phyloP scores from a whole-genome alignment of 1,140 invertebrate species.

The Doryteuthis pealeii region DNA sequence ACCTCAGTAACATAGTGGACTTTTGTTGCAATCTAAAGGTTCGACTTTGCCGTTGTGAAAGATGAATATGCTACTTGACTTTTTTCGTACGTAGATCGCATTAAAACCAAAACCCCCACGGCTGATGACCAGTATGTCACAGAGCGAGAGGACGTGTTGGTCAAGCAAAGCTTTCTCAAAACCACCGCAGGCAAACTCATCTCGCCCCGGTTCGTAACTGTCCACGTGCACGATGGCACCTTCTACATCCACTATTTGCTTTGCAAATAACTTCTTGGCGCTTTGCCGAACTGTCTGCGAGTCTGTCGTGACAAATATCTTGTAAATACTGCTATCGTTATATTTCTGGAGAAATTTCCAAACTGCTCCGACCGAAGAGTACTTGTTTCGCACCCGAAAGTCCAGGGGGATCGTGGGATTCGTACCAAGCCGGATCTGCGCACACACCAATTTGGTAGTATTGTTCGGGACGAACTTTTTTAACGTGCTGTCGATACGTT shows the following conservation, averaged over 20 bases:
- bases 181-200: conserved; percentile 15
- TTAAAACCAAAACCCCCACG: conserved; percentile 23
- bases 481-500: not conserved
- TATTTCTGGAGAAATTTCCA: conserved; percentile 18
- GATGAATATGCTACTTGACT: conserved; percentile 18
- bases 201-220: conserved; percentile 1
- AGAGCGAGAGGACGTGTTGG: conserved; percentile 18
- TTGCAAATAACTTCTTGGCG: conserved; percentile 11
- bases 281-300: conserved; percentile 6
- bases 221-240: conserved; percentile 18
- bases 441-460: conserved; percentile 17
- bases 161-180: conserved; percentile 25
- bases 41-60: conserved; percentile 15
- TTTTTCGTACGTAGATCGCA: conserved; percentile 18
- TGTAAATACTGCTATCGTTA: not conserved
- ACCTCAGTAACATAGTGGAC: conserved; percentile 3
- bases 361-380: not conserved
- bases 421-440: conserved; percentile 21
- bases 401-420: conserved; percentile 24
- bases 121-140: conserved; percentile 25
- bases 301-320: conserved; percentile 19
- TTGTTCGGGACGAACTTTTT: not conserved
- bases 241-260: conserved; percentile 4
- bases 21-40: conserved; percentile 6
- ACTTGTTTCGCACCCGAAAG: conserved; percentile 3